Percentiles rank a stretch among this genome's conserved stretches.
phyloP scores from a whole-genome alignment of 2,113 vertebrate genomes.

The Saccopteryx leptura region DNA sequence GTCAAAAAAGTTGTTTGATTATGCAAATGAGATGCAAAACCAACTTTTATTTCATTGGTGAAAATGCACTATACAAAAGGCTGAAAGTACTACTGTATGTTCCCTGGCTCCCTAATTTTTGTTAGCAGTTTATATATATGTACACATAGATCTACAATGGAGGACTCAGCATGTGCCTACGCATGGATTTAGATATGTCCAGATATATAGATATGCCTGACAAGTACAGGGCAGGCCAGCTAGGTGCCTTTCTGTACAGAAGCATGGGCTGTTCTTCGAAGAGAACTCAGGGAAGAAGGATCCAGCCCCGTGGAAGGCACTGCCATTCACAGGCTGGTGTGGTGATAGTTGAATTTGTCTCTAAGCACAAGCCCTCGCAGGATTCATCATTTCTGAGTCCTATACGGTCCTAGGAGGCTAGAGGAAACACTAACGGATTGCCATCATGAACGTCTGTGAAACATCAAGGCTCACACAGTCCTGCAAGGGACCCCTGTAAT shows the following conservation, averaged over 20 bases:
- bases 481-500: background rate
- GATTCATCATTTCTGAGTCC: background rate
- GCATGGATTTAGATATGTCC: background rate
- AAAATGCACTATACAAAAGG: no score
- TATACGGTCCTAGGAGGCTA: background rate
- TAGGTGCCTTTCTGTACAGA: background rate
- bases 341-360: background rate
- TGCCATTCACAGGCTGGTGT: background rate
- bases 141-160: background rate
- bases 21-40: no score
- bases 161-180: background rate
- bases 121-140: no score
- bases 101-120: no score
- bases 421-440: background rate
- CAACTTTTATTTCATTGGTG: no score
- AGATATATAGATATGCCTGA: background rate
- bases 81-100: no score
- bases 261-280: background rate
- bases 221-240: background rate
- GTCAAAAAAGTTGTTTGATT: no score
- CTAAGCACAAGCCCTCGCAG: background rate
- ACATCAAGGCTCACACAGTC: background rate
- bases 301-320: accelerated
- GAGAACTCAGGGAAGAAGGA: background rate
- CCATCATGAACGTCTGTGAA: background rate